Conservation (phyloP, 2,888 invertebrate species). For the Leptopilina myrica region DNA sequence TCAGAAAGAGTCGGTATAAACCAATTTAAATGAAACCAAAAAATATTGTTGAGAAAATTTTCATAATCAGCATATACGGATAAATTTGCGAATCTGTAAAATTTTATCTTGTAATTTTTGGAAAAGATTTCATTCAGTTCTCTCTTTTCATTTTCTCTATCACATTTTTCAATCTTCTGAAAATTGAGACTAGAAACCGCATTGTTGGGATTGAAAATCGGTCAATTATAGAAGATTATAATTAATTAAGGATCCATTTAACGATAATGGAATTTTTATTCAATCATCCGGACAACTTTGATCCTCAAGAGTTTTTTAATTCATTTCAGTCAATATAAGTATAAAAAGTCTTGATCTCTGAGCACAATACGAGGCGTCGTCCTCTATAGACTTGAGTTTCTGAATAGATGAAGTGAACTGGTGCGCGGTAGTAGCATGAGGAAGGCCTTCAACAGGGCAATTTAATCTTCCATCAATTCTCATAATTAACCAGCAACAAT, state of each 20-base stretch:
- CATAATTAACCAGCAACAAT: conserved; percentile 71
- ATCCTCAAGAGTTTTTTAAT: conserved; percentile 48
- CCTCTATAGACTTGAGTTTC: conserved; percentile 51
- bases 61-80: too few species aligned
- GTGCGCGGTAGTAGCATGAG: conserved; percentile 39
- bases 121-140: too few species aligned
- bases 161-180: too few species aligned
- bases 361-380: conserved; percentile 54
- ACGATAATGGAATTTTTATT: conserved; percentile 56
- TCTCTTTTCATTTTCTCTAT: too few species aligned
- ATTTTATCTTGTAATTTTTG: too few species aligned
- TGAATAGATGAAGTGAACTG: conserved; percentile 35
- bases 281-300: conserved; percentile 9
- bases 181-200: not conserved
- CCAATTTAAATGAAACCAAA: not conserved
- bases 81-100: too few species aligned
- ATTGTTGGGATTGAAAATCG: not conserved
- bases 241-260: conserved; percentile 53
- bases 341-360: conserved; percentile 51
- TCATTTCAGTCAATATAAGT: conserved; percentile 27
- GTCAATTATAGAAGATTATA: conserved; percentile 30
- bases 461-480: conserved; percentile 70
- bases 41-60: too few species aligned
- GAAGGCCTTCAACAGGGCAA: conserved; percentile 20
- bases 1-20: too few species aligned